These are phyloP conservation scores for Ptychoptera contaminata DNA, from an alignment of 2,888 invertebrate genomes.

Conservation along the genomic window DNA sequence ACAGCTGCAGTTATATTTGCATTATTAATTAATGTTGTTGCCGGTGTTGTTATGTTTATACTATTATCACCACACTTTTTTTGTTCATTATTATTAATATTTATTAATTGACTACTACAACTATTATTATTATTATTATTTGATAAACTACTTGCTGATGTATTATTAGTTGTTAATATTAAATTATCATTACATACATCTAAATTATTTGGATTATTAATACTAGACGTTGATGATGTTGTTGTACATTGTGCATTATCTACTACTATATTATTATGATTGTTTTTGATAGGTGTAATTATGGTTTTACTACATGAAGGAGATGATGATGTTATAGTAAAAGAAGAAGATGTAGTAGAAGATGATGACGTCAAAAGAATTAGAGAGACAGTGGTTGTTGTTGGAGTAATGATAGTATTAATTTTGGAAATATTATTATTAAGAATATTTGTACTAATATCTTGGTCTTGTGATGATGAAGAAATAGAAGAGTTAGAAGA, in stretches of 20 bases:
- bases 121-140: constrained; percentile 4
- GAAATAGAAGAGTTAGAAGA: constrained; percentile 9
- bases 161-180: neutral
- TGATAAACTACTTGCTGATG: neutral
- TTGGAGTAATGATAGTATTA: constrained; percentile 1
- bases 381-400: neutral
- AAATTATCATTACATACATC: too few species aligned
- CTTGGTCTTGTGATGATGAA: neutral
- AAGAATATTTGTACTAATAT: constrained; percentile 1
- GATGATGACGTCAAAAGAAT: too few species aligned
- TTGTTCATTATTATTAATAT: constrained; percentile 2
- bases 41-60: neutral
- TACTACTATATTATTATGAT: neutral
- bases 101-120: neutral
- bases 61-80: constrained; percentile 1
- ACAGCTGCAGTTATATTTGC: constrained; percentile 10
- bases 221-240: neutral
- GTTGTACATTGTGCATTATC: constrained; percentile 1
- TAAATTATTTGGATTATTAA: too few species aligned
- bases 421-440: constrained; percentile 2
- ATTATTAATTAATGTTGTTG: constrained; percentile 2
- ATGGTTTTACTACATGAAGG: too few species aligned
- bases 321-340: too few species aligned
- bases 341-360: too few species aligned
- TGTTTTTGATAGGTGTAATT: neutral